Base-by-base conservation (phyloP, 2,888 invertebrate genomes). In the Meliscaeva auricollis region DNA sequence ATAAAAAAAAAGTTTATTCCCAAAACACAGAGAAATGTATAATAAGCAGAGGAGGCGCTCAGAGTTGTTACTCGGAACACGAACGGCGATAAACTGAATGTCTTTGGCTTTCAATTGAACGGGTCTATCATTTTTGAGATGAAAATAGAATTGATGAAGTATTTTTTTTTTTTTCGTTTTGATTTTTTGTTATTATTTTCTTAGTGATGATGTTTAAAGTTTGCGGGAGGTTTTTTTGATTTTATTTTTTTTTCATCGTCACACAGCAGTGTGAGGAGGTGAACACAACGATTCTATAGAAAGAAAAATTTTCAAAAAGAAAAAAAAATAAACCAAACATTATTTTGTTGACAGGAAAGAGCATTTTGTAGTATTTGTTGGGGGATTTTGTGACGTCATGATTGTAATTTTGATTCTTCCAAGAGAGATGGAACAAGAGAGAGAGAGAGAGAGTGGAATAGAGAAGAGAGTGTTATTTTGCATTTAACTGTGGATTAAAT, bases 21-120 rank as follows among this genome's bases (percentile, higher is more conserved):
- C 62, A 64, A 58, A 11, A 35, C 56, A 56, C 56, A 4, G 35
- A 56, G 56, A 17, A 35, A 38, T 66, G 2, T 38, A 11, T 44
- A 35, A 56, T 20, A 52, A 66, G 48, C 64, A 46, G 69, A 64
- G 30, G 17, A 46, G 70, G 60, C 87, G 52, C 38, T 80, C 66
- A 77, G 35, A 66, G 88, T 87, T 88, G 89, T 87, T 89, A 87
- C 87, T 89, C 88, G 87, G 88, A 88, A 87, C 88, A 89, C 89
- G 88, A 88, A 88, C 89, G 89, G 87, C 89, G 89, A 89, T 88
- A 88, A 89, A 89, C 89, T 89, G 88, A 82, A 73, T 56, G 64
- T 70, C 68, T 82, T 60, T 60, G 44, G 60, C 17, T 41, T 54
- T 30, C 11, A 62, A 69, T 70, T 72, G n/a, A 58, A 60, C 58